Evolutionary conservation across 2,888 invertebrate genomes (phyloP).

Genomic region (Deilephila porcellus): DNA sequence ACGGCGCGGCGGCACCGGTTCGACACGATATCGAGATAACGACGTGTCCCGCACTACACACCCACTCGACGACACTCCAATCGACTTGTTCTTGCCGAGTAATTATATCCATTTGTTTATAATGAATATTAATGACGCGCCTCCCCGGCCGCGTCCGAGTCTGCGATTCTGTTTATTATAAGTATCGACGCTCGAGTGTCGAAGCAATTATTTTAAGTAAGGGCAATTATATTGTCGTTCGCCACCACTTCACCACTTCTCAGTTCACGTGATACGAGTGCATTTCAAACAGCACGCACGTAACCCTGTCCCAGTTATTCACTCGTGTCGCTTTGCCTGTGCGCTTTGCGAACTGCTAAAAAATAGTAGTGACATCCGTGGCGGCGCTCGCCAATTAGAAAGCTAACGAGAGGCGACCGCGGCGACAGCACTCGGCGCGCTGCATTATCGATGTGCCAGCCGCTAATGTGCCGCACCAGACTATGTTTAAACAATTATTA

Average conservation of each 20-base stretch:
- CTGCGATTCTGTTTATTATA: slow-evolving; percentile 66
- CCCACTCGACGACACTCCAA: slow-evolving; percentile 71
- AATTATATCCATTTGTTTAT: slow-evolving; percentile 82
- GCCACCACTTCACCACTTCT: slow-evolving; percentile 58
- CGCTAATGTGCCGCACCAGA: slow-evolving; percentile 71
- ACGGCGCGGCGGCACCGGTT: slow-evolving; percentile 24
- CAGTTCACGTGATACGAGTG: slow-evolving; percentile 53
- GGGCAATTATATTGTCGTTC: slow-evolving; percentile 66
- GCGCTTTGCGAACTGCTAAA: slow-evolving; percentile 47
- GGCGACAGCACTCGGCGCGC: slow-evolving; percentile 54
- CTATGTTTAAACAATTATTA: slow-evolving; percentile 82
- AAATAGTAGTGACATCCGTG: slow-evolving; percentile 41
- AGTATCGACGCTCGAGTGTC: slow-evolving; percentile 63
- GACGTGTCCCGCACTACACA: slow-evolving; percentile 65
- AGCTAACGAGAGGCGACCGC: slow-evolving; percentile 55
- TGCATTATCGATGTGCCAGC: slow-evolving; percentile 73
- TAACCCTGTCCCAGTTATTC: slow-evolving; percentile 52
- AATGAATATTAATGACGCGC: slow-evolving; percentile 78
- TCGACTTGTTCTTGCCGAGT: slow-evolving; percentile 74
- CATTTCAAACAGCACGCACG: slow-evolving; percentile 57
- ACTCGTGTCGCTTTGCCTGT: slow-evolving; percentile 42
- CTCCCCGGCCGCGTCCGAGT: slow-evolving; percentile 59
- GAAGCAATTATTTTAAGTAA: slow-evolving; percentile 74
- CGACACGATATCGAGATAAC: slow-evolving; percentile 72
- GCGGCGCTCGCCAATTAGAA: slow-evolving; percentile 60